Evolutionary conservation across 2,888 invertebrate species (phyloP), one percentile per base, ranked within the genome.

Genomic region (Eustalomyia histrio): DNA sequence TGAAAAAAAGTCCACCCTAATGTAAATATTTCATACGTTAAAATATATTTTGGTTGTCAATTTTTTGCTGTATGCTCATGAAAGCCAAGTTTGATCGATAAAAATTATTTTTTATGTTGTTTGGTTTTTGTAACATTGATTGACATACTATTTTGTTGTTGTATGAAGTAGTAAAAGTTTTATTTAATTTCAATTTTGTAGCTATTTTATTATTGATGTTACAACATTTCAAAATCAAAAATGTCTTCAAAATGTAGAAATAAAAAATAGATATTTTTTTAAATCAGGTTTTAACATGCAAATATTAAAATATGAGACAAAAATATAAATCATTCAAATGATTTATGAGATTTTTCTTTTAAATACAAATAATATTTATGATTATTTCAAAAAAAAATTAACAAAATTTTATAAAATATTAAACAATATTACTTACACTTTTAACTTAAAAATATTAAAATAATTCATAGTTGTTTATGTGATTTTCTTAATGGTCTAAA

Each of bases 241-340:
- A 57, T 47, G 43, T n/a, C 14, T n/a, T 47, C 9, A 9, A 33
- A 33, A 24, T 29, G n/a, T n/a, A 47, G 12, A 57, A 29, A 29
- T 29, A 63, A 64, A 8, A 50, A 73, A 47, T 12, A 65, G n/a
- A n/a, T 47, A 4, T 47, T 47, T 63, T 16, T 53, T n/a, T 10
- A 57, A 68, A 68, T 58, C 79, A 43, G 39, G 64, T 75, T 75
- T 50, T 17, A 65, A 65, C 79, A 75, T 71, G 79, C 65, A 67
- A 67, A 67, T 67, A 67, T 67, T 67, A 33, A 43, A 67, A 67
- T 57, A 2, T 24, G 55, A 55, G 57, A 55, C 43, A 67, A 47
- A 55, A 21, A 55, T 57, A 39, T 21, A 55, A 67, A 57, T 55
- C 67, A 67, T 24, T 67, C 21, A 65, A 53, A 39, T 65, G 53